Conservation (phyloP, 2,888 invertebrate genomes). For the Cryptosula pallasiana region DNA sequence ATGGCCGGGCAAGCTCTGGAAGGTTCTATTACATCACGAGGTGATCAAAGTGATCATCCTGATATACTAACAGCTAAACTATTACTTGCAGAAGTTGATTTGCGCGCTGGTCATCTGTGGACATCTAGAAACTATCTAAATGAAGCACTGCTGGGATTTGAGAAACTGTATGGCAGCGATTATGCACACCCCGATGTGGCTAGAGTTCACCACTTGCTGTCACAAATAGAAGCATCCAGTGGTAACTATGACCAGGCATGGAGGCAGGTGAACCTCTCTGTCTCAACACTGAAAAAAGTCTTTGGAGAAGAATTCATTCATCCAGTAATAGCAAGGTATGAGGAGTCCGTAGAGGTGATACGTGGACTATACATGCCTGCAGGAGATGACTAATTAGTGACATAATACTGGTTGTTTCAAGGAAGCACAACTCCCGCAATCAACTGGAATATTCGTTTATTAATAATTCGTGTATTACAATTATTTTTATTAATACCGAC, state of each 20-base stretch:
- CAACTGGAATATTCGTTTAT: too few species aligned
- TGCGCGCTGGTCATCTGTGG: background rate
- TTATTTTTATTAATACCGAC: too few species aligned
- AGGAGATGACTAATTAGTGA: background rate
- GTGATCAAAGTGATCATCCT: background rate
- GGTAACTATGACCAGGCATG: background rate
- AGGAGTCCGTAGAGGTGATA: background rate
- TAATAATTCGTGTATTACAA: too few species aligned
- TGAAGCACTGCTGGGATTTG: background rate
- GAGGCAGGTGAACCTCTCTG: background rate
- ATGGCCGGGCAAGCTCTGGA: background rate
- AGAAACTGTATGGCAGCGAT: background rate
- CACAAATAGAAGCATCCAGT: background rate
- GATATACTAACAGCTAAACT: background rate
- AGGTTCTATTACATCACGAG: background rate
- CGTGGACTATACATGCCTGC: background rate
- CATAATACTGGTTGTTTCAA: too few species aligned
- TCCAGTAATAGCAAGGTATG: background rate
- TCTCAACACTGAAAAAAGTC: background rate
- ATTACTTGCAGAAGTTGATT: background rate
- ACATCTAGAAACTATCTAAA: background rate
- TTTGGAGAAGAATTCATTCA: background rate
- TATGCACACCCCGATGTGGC: background rate
- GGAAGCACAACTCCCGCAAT: too few species aligned
- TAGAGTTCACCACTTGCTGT: background rate